Conservation (phyloP, 2,113 vertebrate genomes). For the Ophiodon elongatus region DNA sequence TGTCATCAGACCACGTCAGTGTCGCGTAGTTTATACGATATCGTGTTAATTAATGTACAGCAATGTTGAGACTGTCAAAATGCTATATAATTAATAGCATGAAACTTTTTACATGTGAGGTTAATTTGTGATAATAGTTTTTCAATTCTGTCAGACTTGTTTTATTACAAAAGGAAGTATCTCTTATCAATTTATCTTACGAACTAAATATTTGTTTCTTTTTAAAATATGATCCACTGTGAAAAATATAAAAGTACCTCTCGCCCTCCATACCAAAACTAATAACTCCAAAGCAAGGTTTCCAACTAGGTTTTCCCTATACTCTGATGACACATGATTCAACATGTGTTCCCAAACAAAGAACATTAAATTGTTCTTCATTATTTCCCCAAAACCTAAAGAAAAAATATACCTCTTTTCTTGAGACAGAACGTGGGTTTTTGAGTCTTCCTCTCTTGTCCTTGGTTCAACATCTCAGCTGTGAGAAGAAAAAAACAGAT, state of each 20-base stretch:
- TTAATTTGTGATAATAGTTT: background rate
- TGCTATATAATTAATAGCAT: background rate
- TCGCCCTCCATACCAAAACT: no score
- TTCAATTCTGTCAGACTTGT: background rate
- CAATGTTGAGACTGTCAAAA: background rate
- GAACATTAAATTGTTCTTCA: background rate
- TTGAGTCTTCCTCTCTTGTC: background rate
- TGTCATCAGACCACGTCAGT: no score
- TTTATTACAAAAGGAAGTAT: background rate
- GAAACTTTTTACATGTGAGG: background rate
- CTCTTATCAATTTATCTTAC: background rate
- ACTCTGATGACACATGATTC: conserved; percentile 1
- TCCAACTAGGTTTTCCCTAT: background rate
- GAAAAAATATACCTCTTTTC: conserved; percentile 16
- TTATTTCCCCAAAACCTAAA: background rate
- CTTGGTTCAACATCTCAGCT: background rate
- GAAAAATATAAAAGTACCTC: background rate
- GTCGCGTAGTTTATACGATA: no score
- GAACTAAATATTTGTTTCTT: background rate
- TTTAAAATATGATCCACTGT: background rate
- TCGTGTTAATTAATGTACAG: no score
- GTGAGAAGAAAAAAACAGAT: background rate
- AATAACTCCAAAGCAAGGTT: background rate
- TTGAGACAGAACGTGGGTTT: background rate
- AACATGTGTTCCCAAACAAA: background rate